Base-by-base conservation (phyloP, 2,797 vertebrate genomes). In the Pampus argenteus region DNA sequence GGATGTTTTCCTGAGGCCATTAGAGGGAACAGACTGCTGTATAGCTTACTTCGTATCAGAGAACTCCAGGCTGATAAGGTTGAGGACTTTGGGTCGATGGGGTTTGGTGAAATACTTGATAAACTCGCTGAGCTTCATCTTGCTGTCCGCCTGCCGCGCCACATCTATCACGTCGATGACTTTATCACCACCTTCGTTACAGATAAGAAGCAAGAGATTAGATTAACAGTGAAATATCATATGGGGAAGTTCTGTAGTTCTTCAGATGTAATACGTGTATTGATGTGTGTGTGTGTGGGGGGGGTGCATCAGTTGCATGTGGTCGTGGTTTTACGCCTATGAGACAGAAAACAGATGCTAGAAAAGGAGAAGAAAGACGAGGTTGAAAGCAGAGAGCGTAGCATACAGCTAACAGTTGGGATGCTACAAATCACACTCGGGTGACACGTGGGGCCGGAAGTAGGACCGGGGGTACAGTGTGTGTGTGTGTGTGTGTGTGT, bases 61-160 rank as follows among this genome's bases (percentile, higher is more conserved):
- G 91, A 99, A 99, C 93, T 99, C 98, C 87, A 99, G 95, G 93
- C 98, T 99, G 95, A 99, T 99, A 90, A 99, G 96, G 88, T 99
- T 99, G 92, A 99, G 95, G 86, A 99, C 98, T 91, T 99, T 99
- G 51, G 97, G 96, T 88, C 96, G 95, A 56, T 96, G 92, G 63
- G 94, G 90, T 60, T 94, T 96, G 87, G 90, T 97, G 93, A 96
- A 99, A 94, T 99, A 99, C 88, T 97, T 96, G 85, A 99, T 92
- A 25, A 98, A 99, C 89, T 97, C 96, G 76, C 95, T 95, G 69
- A 99, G 96, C 81, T 97, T 99, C 95, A 99, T 99, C 92, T 99
- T 99, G 94, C 97, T 98, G 95, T 99, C 98, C 22, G 98, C 98
- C 93, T 99, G 98, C 77, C 98, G 95, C 42, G 98, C 98, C 89